Percentiles rank a stretch among this genome's conserved stretches.
phyloP scores from a whole-genome alignment of 2,797 vertebrate species.

The Sibirionetta formosa region DNA sequence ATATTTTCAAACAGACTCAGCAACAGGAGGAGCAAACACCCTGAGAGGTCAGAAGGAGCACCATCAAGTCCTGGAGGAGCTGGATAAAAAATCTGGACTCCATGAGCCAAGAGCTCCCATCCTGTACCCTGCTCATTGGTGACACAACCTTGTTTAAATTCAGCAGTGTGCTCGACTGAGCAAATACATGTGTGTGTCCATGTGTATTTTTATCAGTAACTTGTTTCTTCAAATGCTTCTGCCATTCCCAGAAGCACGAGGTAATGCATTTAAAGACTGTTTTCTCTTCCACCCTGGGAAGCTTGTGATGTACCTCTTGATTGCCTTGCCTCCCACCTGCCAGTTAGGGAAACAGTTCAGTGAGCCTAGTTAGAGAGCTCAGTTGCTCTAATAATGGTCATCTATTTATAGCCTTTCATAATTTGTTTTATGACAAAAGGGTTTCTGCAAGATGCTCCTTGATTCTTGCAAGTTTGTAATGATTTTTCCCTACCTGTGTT shows the following conservation, averaged over 20 bases:
- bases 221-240: not conserved
- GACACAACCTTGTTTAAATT: not conserved
- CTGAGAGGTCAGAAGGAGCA: not conserved
- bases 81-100: not conserved
- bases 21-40: not conserved
- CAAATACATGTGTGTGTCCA: not conserved
- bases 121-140: not conserved
- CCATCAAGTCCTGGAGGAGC: not conserved
- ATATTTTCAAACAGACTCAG: not conserved
- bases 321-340: not conserved
- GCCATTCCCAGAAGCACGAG: not conserved
- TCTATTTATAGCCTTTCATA: slow-evolving; percentile 60
- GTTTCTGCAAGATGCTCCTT: slow-evolving; percentile 37
- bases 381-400: slow-evolving; percentile 28
- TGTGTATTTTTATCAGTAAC: not conserved
- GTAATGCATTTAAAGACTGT: not conserved
- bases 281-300: not conserved
- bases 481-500: slow-evolving; percentile 50
- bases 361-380: not conserved
- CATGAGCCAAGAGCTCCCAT: not conserved
- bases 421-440: slow-evolving; percentile 56
- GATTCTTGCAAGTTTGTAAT: slow-evolving; percentile 44
- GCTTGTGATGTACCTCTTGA: not conserved
- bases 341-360: not conserved
- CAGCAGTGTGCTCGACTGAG: not conserved